These are phyloP conservation scores for Mactromeris polynyma DNA, from an alignment of 2,888 invertebrate species.

Conservation along the genomic window DNA sequence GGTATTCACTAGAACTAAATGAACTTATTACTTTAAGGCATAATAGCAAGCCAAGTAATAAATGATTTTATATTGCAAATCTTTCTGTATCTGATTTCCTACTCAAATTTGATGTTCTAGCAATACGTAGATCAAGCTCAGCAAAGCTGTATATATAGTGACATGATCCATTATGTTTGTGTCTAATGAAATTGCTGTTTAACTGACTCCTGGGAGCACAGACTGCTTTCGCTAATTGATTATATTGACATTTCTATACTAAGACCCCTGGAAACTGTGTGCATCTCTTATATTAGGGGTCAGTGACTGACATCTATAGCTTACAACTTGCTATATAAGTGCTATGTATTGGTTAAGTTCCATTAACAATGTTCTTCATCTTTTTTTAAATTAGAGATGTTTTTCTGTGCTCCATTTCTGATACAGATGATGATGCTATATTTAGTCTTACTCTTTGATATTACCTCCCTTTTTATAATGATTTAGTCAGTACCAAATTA, in stretches of 20 bases:
- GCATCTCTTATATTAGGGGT: neutral
- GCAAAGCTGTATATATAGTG: neutral
- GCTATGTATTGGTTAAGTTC: no score
- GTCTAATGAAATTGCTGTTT: constrained; percentile 6
- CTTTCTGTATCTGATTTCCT: neutral
- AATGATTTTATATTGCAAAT: neutral
- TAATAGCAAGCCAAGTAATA: neutral
- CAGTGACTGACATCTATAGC: neutral
- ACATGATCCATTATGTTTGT: constrained; percentile 1
- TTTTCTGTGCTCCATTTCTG: neutral
- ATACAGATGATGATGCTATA: neutral
- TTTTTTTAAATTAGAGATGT: neutral
- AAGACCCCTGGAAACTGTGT: neutral
- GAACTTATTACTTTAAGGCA: no score
- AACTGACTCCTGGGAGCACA: neutral
- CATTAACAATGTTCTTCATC: no score
- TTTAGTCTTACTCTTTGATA: no score
- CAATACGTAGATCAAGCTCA: neutral
- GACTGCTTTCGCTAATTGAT: neutral
- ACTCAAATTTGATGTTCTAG: neutral
- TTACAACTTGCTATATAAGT: no score
- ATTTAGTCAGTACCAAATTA: neutral
- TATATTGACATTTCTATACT: neutral
- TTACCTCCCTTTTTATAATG: neutral
- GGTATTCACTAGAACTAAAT: no score